These are phyloP conservation scores for Podargus strigoides DNA, from an alignment of 2,797 vertebrate species.

Conservation along the genomic window DNA sequence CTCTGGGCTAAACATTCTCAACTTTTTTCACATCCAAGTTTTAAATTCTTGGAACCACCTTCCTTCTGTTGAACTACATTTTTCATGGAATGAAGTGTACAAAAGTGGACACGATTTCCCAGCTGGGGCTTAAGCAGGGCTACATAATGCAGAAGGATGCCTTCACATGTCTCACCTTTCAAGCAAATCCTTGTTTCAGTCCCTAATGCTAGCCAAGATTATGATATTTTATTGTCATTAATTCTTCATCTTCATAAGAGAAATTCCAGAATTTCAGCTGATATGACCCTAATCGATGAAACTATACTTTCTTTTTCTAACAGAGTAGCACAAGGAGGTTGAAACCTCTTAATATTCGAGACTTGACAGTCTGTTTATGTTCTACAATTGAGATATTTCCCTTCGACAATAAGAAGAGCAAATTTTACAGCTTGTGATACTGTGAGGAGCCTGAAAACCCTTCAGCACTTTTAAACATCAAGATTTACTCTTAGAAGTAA, in stretches of 20 bases:
- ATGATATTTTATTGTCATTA: not conserved
- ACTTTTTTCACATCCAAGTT: not conserved
- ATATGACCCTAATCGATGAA: not conserved
- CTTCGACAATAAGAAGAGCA: constrained; percentile 10
- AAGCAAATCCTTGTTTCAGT: not conserved
- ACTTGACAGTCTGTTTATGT: not conserved
- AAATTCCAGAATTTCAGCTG: not conserved
- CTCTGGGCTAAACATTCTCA: not conserved
- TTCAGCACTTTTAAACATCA: not conserved
- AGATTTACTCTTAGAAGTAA: constrained; percentile 46
- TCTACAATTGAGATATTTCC: not conserved
- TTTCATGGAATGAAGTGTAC: not conserved
- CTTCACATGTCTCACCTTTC: not conserved
- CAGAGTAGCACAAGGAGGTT: not conserved
- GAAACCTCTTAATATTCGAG: not conserved
- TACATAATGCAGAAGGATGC: not conserved
- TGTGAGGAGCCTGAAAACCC: constrained; percentile 8
- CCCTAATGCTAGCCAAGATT: not conserved
- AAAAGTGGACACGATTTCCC: not conserved
- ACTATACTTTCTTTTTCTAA: not conserved
- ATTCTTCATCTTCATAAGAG: not conserved
- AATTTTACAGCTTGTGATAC: not conserved
- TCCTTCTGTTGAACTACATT: not conserved
- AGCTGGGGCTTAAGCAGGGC: not conserved
- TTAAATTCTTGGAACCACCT: not conserved